Conservation (phyloP, 2,113 vertebrate genomes). For the Pholis gunnellus region DNA sequence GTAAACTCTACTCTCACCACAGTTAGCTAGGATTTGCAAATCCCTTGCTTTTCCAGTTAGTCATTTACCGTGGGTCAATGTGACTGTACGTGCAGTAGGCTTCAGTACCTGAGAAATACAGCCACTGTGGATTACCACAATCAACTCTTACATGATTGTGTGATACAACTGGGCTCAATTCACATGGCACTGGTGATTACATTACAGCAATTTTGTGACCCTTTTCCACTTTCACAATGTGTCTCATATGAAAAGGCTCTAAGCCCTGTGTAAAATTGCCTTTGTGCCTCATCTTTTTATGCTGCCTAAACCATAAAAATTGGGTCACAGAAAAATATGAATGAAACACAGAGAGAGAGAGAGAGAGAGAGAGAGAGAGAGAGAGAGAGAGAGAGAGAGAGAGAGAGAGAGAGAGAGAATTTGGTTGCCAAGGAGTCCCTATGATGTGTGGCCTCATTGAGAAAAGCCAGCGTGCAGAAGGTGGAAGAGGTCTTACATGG, state of each 20-base stretch:
- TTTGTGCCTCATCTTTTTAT: slow-evolving; percentile 72
- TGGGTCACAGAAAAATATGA: slow-evolving; percentile 78
- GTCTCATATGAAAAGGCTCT: slow-evolving; percentile 62
- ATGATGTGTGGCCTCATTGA: slow-evolving; percentile 52
- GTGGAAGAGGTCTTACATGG: slow-evolving; percentile 42
- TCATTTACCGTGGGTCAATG: neutral
- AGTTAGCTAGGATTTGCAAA: slow-evolving; percentile 16
- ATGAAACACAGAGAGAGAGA: slow-evolving; percentile 61
- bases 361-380: slow-evolving; percentile 19
- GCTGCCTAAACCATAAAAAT: slow-evolving; percentile 73
- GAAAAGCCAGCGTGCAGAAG: slow-evolving; percentile 31
- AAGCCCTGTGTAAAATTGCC: slow-evolving; percentile 73
- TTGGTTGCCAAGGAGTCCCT: slow-evolving; percentile 69
- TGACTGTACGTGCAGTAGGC: slow-evolving; percentile 13
- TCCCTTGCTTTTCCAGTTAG: neutral
- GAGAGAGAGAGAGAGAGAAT: slow-evolving; percentile 37
- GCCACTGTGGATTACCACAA: slow-evolving; percentile 52
- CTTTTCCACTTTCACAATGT: slow-evolving; percentile 68
- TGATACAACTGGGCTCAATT: slow-evolving; percentile 51
- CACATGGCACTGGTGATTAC: slow-evolving; percentile 55
- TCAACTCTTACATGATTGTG: slow-evolving; percentile 42
- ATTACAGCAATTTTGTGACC: slow-evolving; percentile 64
- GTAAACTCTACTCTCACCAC: slow-evolving; percentile 11
- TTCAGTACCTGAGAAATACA: slow-evolving; percentile 49
- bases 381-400: neutral